Evolutionary conservation across 2,888 invertebrate genomes (phyloP).

Genomic region (Luperina nickerlii): DNA sequence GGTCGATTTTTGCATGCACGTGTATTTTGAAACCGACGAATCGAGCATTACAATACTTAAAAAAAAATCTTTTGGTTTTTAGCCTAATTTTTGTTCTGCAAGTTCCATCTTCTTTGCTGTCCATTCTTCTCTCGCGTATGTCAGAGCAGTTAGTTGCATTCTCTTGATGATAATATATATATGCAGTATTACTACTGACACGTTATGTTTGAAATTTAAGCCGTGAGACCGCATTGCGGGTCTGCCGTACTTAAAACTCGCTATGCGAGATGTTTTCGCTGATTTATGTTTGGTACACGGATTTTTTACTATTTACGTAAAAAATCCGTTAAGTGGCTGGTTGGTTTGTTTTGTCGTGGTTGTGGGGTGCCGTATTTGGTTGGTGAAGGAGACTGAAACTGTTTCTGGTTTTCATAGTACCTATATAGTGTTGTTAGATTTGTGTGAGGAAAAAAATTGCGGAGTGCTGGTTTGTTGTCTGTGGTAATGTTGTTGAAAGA

Average conservation of each 20-base stretch:
- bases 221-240: constrained; percentile 82
- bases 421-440: not conserved
- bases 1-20: too few species aligned
- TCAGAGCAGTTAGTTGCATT: constrained; percentile 70
- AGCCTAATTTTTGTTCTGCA: not conserved
- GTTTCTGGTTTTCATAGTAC: not conserved
- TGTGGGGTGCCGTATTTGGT: not conserved
- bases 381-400: not conserved
- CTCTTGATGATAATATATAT: constrained; percentile 77
- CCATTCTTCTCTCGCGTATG: constrained; percentile 38
- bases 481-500: too few species aligned
- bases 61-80: not conserved
- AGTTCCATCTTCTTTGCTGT: not conserved
- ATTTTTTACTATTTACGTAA: constrained; percentile 45
- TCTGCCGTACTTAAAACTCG: constrained; percentile 72
- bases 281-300: constrained; percentile 57
- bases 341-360: constrained; percentile 5
- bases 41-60: not conserved
- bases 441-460: not conserved
- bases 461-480: too few species aligned
- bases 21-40: not conserved
- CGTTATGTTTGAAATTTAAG: constrained; percentile 75
- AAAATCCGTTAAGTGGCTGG: too few species aligned
- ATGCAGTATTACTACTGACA: constrained; percentile 70
- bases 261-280: constrained; percentile 47